Base-by-base conservation (phyloP, 2,113 vertebrate species). In the Varanus salvator region DNA sequence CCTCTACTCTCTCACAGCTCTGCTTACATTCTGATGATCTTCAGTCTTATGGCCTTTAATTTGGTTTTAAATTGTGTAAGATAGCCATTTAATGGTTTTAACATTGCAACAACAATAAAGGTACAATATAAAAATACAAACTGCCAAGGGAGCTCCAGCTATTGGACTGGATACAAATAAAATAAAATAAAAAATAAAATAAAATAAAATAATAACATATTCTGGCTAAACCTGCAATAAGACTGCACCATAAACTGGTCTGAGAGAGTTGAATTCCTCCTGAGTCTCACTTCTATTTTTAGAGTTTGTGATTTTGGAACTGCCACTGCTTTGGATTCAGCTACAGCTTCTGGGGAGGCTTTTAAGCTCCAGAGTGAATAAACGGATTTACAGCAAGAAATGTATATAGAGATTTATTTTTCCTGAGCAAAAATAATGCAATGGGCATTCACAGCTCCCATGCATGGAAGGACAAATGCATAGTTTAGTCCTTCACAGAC, bases 211-310 rank as follows among this genome's bases (percentile, higher is more conserved):
- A 44, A 44, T 44, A 44, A 44, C 1, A 44, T 44, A 44, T 54
- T 54, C 54, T 54, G 54, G 7, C 54, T 5, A 54, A 54, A 54
- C 54, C 54, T 54, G 54, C 54, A 54, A 44, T 54, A 54, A 12
- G 54, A 54, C 11, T 54, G 54, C 11, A 12, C 54, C 54, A 8
- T 54, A 96, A 93, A 88, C 90, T 84, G 94, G 91, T 93, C 93
- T 92, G 90, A 92, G 66, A 80, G 90, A 92, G 21, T 94, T 94
- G 91, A 95, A 93, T 93, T 93, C 88, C 31, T 92, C 89, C 93
- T 92, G 94, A 94, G 78, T 69, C 9, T 88, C 87, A 76, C n/a
- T 71, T 92, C 93, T 95, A 95, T 94, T 96, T 96, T 96, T 95
- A 95, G 94, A 92, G 44, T 11, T 84, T 84, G 75, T 85, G 93